Evolutionary conservation across 2,113 vertebrate genomes (phyloP), one percentile per base, ranked within the genome.

Genomic region (Phyllopteryx taeniolatus): DNA sequence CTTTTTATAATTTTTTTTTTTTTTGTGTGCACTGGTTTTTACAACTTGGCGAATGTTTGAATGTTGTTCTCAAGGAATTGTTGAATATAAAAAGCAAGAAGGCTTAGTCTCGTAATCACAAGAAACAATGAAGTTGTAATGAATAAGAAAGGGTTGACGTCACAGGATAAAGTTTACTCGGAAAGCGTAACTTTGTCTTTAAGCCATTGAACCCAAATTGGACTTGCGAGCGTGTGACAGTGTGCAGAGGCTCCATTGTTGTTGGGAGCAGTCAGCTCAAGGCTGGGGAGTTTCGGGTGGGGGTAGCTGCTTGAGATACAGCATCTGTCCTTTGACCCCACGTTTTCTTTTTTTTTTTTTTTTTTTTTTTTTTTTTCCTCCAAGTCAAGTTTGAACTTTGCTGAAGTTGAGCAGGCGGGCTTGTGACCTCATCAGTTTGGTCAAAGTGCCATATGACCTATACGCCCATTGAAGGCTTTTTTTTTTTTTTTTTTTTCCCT

Each of bases 241-340:
- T 46, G 13, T 35, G 60, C 33, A 19, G 7, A 5, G 20, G 42
- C 39, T 63, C 51, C 68, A 74, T 83, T 85, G 78, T 80, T 75
- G 56, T 61, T 20, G 19, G 60, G 72, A 83, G 77, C 76, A 72
- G 77, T 71, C 68, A 66, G 69, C 57, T 49, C 19, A 79, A 75
- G 59, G 4, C 19, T 9, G 3, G 62, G 72, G 75, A 80, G 57
- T 70, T 61, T 68, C 70, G 67, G 42, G 56, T 46, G 63, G 44
- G 42, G 44, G 64, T 66, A 22, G 42, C 15, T 20, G 44, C 44
- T 60, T 68, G 51, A 73, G 47, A 8, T 43, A 79, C 66, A 81
- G 78, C 56, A 57, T 80, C 64, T 66, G 70, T 51, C 71, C 77
- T 70, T 22, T 39, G 46, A 47, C 61, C 60, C 46, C 51, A 59